Base-by-base conservation (phyloP, 2,797 vertebrate genomes). In the Luscinia megarhynchos region DNA sequence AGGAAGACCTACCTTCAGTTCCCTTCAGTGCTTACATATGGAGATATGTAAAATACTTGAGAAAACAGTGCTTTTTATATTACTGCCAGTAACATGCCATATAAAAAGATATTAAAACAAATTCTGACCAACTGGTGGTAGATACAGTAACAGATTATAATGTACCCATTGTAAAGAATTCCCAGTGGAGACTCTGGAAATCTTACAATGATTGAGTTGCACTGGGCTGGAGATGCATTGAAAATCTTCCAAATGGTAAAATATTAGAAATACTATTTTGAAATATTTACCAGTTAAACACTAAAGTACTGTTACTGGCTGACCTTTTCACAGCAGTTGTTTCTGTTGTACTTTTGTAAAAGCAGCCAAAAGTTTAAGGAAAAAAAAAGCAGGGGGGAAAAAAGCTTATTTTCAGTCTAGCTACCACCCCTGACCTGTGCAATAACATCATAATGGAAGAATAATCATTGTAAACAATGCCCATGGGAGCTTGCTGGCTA, bases 391-490 rank as follows among this genome's bases (percentile, higher is more conserved):
- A 45, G 3, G 8, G 7, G 8, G 10, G 1, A 11, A n/a, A 89
- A 73, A 46, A 84, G 93, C 95, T 98, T 98, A 96, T 98, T 98
- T 97, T 98, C 97, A 98, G 97, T 95, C 78, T 94, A 96, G 95
- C 87, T 93, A 92, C 91, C 96, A 97, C 97, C 91, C 96, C 93
- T 97, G 54, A 96, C 96, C 97, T 96, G 95, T 95, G 96, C 96
- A 98, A 98, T 98, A 98, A 98, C 98, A 98, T 97, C 97, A 98
- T 98, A 98, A 98, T 97, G 97, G 97, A 98, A 98, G 97, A 98
- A 98, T 98, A 98, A 98, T 98, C 97, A 97, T 97, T 97, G 97
- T 97, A 97, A 98, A 98, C 97, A 98, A 97, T 98, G 91, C 98
- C 96, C 96, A 68, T 9, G 98, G 97, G 97, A 97, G 84, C 84